Evolutionary conservation across 2,797 vertebrate genomes (phyloP).

Genomic region (Anisognathus igniventris): DNA sequence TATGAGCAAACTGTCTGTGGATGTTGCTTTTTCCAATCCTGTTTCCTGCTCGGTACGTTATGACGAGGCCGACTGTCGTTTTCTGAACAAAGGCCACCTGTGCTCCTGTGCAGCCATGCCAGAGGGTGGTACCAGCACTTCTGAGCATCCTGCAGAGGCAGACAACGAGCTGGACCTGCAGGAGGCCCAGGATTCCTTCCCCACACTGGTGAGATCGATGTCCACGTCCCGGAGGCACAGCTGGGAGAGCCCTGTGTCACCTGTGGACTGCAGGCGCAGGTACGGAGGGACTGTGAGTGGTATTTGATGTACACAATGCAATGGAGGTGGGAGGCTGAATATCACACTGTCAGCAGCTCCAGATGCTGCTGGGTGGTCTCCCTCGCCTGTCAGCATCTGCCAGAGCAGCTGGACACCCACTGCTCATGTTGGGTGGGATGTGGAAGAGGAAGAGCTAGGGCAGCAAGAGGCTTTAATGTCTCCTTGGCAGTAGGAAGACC

Average conservation of each 20-base stretch:
- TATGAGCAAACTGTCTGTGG: not conserved
- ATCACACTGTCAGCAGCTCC: not conserved
- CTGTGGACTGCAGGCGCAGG: slow-evolving; percentile 80
- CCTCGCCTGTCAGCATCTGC: not conserved
- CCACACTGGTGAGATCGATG: slow-evolving; percentile 79
- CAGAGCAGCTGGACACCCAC: not conserved
- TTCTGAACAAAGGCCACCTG: slow-evolving; percentile 23
- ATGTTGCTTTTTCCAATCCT: slow-evolving; percentile 16
- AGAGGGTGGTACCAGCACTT: not conserved
- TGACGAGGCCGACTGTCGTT: not conserved
- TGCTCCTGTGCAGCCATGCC: not conserved
- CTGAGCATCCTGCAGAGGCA: not conserved
- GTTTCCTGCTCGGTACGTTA: not conserved
- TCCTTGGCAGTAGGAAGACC: not conserved
- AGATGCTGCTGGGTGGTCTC: not conserved
- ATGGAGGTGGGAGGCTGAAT: accelerated
- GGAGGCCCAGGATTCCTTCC: slow-evolving; percentile 71
- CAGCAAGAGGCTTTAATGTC: not conserved
- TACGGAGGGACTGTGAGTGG: not conserved
- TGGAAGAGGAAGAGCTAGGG: not conserved
- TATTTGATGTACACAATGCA: accelerated
- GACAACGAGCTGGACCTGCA: slow-evolving; percentile 35
- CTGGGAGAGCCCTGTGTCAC: slow-evolving; percentile 84
- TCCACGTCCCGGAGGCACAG: slow-evolving; percentile 85
- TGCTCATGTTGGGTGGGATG: not conserved